Conservation (phyloP, 2,113 vertebrate genomes). For the Ibidorhyncha struthersii region DNA sequence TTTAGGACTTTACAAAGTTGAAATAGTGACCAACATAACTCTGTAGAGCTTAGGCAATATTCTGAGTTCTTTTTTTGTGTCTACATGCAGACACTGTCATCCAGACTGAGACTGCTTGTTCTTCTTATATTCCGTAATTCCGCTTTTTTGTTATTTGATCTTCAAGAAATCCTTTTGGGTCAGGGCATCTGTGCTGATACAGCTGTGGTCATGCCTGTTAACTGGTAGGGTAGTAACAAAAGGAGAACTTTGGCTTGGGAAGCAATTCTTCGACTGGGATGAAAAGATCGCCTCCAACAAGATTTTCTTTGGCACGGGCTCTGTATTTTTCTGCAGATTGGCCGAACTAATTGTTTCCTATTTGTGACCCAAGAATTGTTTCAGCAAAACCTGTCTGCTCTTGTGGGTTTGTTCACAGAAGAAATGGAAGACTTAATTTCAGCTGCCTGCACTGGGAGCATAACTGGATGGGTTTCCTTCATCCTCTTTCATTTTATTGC, state of each 20-base stretch:
- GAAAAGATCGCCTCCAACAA: slow-evolving; percentile 18
- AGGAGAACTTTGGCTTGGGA: slow-evolving; percentile 30
- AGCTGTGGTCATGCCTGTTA: not conserved
- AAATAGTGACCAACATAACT: not conserved
- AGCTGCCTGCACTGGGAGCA: not conserved
- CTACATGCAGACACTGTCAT: not conserved
- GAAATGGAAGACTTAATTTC: not conserved
- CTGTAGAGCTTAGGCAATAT: not conserved
- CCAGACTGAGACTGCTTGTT: not conserved
- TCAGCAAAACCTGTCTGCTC: slow-evolving; percentile 24
- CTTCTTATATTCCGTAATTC: not conserved
- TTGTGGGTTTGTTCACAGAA: not conserved
- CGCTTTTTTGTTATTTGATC: not conserved
- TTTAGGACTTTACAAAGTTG: not conserved
- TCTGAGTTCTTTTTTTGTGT: not conserved
- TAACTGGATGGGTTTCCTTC: not conserved
- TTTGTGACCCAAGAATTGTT: slow-evolving; percentile 52
- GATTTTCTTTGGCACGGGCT: slow-evolving; percentile 61
- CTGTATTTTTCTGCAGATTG: slow-evolving; percentile 53
- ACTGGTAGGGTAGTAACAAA: not conserved
- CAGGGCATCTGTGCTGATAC: not conserved
- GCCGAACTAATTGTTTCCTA: slow-evolving; percentile 60
- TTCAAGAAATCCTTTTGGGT: not conserved
- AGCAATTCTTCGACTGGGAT: slow-evolving; percentile 28
- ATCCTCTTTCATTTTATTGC: not conserved